Percentiles rank a stretch among this genome's conserved stretches.
Evolutionary conservation across 2,888 invertebrate species (phyloP).

Genomic region (Stramonita haemastoma): DNA sequence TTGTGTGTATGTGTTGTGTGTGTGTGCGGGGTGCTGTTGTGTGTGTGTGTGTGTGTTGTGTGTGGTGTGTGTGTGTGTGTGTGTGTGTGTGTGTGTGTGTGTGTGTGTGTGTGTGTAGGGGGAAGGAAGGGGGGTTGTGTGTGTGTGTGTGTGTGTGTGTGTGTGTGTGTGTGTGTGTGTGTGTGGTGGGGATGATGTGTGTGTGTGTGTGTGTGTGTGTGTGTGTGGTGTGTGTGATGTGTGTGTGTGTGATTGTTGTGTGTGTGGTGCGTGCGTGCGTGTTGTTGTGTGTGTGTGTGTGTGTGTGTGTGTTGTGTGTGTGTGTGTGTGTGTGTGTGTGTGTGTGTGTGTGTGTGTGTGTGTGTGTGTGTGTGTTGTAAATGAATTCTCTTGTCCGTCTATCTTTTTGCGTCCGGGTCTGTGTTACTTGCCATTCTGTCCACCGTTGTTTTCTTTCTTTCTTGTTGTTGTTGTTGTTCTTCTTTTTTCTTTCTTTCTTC

Average conservation of each 20-base stretch:
- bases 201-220: constrained; percentile 16
- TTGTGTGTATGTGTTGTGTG: background rate
- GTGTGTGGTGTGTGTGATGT: background rate
- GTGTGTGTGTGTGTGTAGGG: background rate
- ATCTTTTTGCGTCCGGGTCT: background rate
- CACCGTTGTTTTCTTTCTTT: background rate
- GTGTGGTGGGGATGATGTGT: background rate
- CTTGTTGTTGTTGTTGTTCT: background rate
- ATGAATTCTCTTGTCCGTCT: background rate
- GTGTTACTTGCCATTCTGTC: background rate
- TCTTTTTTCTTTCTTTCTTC: background rate
- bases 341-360: constrained; percentile 43
- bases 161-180: constrained; percentile 12
- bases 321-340: constrained; percentile 19
- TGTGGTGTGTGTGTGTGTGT: background rate
- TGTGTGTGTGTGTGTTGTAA: constrained; percentile 16
- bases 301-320: background rate
- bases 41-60: background rate
- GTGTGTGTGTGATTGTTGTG: background rate
- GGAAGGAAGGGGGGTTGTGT: background rate
- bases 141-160: constrained; percentile 8
- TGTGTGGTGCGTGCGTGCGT: background rate
- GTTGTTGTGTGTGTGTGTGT: background rate
- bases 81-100: background rate
- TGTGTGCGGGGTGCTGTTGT: background rate